Evolutionary conservation across 2,888 invertebrate genomes (phyloP).

Genomic region (Athripsodes cinereus): DNA sequence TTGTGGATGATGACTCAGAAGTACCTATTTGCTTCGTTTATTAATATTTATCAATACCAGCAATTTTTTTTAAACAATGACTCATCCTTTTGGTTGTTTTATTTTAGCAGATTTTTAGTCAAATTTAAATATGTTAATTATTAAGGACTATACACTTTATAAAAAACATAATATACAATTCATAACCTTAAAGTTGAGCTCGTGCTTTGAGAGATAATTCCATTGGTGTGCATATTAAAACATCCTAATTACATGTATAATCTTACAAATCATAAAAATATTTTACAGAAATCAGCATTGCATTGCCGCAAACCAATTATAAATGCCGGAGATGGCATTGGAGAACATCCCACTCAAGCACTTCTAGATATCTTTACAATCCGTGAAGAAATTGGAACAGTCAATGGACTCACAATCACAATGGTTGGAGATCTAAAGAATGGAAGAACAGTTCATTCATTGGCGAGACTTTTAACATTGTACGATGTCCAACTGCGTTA

Average conservation of each 20-base stretch:
- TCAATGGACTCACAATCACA: conserved; percentile 94
- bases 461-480: conserved; percentile 86
- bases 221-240: too few species aligned
- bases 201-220: too few species aligned
- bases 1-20: too few species aligned
- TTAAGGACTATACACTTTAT: too few species aligned
- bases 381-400: conserved; percentile 97
- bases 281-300: conserved; percentile 66
- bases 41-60: too few species aligned
- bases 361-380: conserved; percentile 96
- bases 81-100: too few species aligned
- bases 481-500: conserved; percentile 92
- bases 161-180: too few species aligned
- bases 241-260: neutral
- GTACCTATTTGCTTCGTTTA: too few species aligned
- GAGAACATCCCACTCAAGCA: conserved; percentile 97
- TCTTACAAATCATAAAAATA: neutral
- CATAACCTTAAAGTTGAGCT: too few species aligned
- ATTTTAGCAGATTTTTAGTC: too few species aligned
- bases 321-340: conserved; percentile 96
- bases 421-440: conserved; percentile 98
- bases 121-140: too few species aligned
- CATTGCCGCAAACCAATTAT: conserved; percentile 86
- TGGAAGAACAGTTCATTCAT: conserved; percentile 96
- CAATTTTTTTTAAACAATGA: too few species aligned